Evolutionary conservation across 2,888 invertebrate species (phyloP).

Genomic region (Blastobasis lacticolella): DNA sequence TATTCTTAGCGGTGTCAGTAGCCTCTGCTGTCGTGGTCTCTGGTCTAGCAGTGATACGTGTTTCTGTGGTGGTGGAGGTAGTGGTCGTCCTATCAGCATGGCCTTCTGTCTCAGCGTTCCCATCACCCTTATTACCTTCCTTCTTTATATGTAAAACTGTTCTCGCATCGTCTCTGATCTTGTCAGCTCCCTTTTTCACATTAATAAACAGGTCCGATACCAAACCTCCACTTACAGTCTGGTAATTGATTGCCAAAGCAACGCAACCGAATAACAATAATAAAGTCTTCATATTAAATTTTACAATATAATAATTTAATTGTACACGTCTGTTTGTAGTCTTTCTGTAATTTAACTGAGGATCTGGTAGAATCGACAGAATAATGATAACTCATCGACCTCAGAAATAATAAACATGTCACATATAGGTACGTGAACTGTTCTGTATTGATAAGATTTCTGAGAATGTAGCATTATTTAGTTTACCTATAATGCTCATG

Average conservation of each 20-base stretch:
- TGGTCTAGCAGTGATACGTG: background rate
- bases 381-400: constrained; percentile 35
- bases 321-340: background rate
- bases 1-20: constrained; percentile 10
- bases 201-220: constrained; percentile 27
- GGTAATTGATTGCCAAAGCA: too few species aligned
- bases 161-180: constrained; percentile 27
- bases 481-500: too few species aligned
- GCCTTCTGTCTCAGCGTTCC: constrained; percentile 3
- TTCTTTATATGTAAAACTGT: constrained; percentile 20
- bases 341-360: constrained; percentile 18
- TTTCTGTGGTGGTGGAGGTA: background rate
- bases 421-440: too few species aligned
- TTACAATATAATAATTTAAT: background rate
- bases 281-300: background rate
- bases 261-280: too few species aligned
- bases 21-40: constrained; percentile 7
- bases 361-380: constrained; percentile 11
- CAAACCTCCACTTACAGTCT: constrained; percentile 21
- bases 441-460: too few species aligned
- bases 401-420: constrained; percentile 19
- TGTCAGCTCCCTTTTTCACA: constrained; percentile 24
- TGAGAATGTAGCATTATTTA: too few species aligned
- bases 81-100: constrained; percentile 1
- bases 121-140: constrained; percentile 10